A percentile compares a stretch with the other conserved stretches of the same genome.
Evolutionary conservation across 2,113 vertebrate species (phyloP).

Genomic region (Lota lota): DNA sequence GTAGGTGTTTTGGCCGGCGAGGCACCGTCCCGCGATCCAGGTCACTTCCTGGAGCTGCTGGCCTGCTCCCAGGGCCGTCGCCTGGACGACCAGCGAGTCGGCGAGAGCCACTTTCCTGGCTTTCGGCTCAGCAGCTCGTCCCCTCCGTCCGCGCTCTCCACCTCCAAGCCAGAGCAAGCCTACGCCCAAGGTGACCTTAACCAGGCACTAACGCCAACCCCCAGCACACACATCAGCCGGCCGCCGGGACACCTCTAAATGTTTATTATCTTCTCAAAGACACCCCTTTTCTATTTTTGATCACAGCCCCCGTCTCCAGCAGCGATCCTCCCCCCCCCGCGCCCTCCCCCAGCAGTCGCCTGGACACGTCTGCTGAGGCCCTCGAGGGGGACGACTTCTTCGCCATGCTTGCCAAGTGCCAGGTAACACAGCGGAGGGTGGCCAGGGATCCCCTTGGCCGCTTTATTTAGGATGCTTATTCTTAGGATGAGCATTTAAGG

Average conservation of each 20-base stretch:
- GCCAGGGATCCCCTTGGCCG: background rate
- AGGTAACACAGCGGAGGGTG: slow-evolving; percentile 66
- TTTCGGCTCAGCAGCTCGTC: slow-evolving; percentile 76
- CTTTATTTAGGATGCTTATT: background rate
- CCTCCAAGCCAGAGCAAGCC: slow-evolving; percentile 51
- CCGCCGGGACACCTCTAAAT: background rate
- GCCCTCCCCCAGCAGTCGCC: slow-evolving; percentile 71
- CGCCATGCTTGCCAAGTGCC: slow-evolving; percentile 89
- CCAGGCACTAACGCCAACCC: background rate
- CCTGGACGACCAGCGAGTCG: slow-evolving; percentile 88
- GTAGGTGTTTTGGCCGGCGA: slow-evolving; percentile 71
- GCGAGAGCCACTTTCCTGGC: slow-evolving; percentile 80
- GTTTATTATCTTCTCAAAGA: too few species aligned
- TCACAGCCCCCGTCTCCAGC: slow-evolving; percentile 28
- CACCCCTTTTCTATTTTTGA: slow-evolving; percentile 1
- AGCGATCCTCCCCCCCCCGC: slow-evolving; percentile 44
- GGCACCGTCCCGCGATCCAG: slow-evolving; percentile 77
- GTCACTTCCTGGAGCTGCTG: slow-evolving; percentile 88
- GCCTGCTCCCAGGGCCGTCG: slow-evolving; percentile 89
- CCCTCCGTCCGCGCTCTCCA: slow-evolving; percentile 57
- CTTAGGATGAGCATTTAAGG: background rate
- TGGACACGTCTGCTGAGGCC: slow-evolving; percentile 67
- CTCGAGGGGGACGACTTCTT: slow-evolving; percentile 88
- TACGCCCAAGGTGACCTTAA: slow-evolving; percentile 42
- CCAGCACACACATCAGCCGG: slow-evolving; percentile 3